Conservation (phyloP, 2,888 invertebrate species). For the Papilio elwesi region DNA sequence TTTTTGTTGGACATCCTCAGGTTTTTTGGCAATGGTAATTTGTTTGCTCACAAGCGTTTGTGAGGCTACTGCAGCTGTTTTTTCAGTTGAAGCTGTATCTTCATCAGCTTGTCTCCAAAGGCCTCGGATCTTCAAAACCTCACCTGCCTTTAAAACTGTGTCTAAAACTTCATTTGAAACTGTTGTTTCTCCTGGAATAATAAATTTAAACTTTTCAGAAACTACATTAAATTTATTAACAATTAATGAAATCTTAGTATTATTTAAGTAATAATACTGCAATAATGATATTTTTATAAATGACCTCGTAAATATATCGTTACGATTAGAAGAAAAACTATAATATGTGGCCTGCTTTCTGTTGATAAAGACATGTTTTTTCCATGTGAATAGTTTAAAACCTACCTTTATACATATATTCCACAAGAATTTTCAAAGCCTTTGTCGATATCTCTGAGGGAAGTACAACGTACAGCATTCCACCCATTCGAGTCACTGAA, state of each 20-base stretch:
- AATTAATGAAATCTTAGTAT: constrained; percentile 1
- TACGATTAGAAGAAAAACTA: no score
- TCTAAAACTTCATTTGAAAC: constrained; percentile 93
- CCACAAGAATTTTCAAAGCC: constrained; percentile 91
- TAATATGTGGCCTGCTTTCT: no score
- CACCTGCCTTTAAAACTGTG: constrained; percentile 91
- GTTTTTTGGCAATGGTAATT: constrained; percentile 58
- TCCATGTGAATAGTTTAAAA: not conserved
- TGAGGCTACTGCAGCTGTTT: constrained; percentile 52
- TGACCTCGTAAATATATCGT: no score
- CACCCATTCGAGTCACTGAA: constrained; percentile 75
- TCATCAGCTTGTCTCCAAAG: constrained; percentile 89
- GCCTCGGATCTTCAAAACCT: constrained; percentile 91
- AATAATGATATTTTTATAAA: no score
- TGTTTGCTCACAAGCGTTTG: constrained; percentile 64
- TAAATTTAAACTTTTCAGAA: not conserved
- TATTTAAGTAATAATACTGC: no score
- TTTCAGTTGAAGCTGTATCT: constrained; percentile 64
- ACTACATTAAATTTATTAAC: constrained; percentile 8
- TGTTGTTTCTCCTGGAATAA: constrained; percentile 87
- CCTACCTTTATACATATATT: constrained; percentile 92
- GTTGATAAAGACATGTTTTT: no score
- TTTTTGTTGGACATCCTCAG: constrained; percentile 67
- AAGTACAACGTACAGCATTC: constrained; percentile 88
- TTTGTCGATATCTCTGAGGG: constrained; percentile 92